These are phyloP conservation scores for Melanerpes aurifrons DNA, from an alignment of 2,113 vertebrate genomes.

Conservation along the genomic window DNA sequence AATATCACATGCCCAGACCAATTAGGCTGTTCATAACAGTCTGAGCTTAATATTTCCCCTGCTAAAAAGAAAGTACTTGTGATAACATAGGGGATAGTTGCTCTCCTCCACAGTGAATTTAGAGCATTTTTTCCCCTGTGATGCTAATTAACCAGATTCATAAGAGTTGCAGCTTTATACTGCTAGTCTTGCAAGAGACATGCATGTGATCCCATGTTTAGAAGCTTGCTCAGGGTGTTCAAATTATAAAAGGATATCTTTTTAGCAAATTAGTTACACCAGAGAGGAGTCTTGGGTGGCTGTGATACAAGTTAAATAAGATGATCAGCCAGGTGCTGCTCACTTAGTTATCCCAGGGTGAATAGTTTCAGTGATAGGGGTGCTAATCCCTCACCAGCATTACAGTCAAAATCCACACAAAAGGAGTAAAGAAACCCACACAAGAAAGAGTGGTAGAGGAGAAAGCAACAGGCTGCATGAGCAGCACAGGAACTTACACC, in stretches of 20 bases:
- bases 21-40: constrained; percentile 17
- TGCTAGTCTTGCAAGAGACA: background rate
- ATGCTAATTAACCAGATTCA: background rate
- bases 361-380: background rate
- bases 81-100: background rate
- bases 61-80: constrained; percentile 11
- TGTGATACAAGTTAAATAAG: background rate
- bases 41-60: constrained; percentile 29
- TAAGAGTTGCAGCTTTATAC: background rate
- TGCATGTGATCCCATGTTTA: background rate
- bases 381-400: background rate
- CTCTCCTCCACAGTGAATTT: background rate
- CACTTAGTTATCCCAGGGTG: background rate
- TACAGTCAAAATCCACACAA: background rate
- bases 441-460: background rate
- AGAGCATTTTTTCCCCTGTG: background rate
- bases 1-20: constrained; percentile 66
- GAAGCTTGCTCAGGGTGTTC: background rate
- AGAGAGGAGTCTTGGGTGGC: background rate
- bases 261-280: background rate
- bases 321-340: background rate
- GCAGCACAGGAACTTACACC: background rate
- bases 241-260: background rate
- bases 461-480: background rate
- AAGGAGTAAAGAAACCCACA: background rate